A percentile compares a stretch with the other conserved stretches of the same genome.
These are phyloP conservation scores for Geococcyx californianus DNA, from an alignment of 2,113 vertebrate species.

Conservation along the genomic window DNA sequence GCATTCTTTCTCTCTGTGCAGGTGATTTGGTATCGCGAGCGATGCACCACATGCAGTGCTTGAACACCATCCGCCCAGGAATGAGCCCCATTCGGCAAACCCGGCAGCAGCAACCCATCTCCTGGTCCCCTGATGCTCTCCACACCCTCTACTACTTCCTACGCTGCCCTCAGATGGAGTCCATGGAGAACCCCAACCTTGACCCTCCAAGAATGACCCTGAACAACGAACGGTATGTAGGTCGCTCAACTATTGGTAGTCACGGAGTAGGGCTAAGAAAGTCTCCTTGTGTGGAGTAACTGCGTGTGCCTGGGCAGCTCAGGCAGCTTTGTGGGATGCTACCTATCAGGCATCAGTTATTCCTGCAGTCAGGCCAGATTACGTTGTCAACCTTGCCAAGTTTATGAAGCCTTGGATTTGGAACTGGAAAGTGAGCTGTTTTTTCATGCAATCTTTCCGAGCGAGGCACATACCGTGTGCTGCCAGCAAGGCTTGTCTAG, in stretches of 20 bases:
- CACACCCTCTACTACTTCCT: constrained; percentile 99
- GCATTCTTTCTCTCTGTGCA: constrained; percentile 17
- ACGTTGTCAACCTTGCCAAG: not conserved
- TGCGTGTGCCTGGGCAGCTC: not conserved
- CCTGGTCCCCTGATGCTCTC: constrained; percentile 95
- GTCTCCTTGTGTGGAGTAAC: not conserved
- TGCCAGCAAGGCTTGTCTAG: constrained; percentile 30
- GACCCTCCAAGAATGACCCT: constrained; percentile 96
- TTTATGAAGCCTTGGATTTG: not conserved
- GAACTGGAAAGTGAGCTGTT: constrained; percentile 47
- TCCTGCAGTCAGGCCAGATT: constrained; percentile 28
- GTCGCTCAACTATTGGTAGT: accelerated
- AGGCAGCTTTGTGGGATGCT: not conserved
- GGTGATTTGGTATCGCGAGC: constrained; percentile 96
- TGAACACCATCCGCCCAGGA: constrained; percentile 84
- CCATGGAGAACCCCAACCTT: constrained; percentile 98
- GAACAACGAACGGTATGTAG: constrained; percentile 90
- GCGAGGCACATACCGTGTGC: not conserved
- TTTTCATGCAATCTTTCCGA: constrained; percentile 14
- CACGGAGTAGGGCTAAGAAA: not conserved
- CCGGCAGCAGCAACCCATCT: constrained; percentile 89
- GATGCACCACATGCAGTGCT: constrained; percentile 98
- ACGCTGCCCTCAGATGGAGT: constrained; percentile 98
- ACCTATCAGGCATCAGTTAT: constrained; percentile 3
- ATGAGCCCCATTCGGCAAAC: constrained; percentile 87